Conservation (phyloP, 2,113 vertebrate species). For the Heteronetta atricapilla region DNA sequence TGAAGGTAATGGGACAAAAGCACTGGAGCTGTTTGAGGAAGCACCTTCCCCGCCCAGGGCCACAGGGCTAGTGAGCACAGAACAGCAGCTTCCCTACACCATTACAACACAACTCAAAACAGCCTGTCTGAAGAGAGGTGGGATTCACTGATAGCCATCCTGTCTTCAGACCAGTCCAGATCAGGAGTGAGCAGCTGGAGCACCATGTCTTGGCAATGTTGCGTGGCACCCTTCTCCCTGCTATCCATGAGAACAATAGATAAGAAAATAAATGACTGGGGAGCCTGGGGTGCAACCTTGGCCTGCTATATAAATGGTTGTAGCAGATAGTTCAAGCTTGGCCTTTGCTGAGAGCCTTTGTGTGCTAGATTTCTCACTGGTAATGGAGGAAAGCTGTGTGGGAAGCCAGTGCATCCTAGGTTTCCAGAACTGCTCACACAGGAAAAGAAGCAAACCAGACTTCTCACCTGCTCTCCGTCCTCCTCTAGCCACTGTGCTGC, state of each 20-base stretch:
- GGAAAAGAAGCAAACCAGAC: neutral
- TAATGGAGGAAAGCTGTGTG: neutral
- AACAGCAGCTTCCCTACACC: neutral
- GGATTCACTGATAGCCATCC: neutral
- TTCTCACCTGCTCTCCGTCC: neutral
- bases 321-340: neutral
- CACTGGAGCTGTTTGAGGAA: neutral
- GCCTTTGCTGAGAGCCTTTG: neutral
- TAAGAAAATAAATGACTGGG: neutral
- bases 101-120: neutral
- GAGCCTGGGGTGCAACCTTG: neutral
- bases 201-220: neutral
- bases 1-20: neutral
- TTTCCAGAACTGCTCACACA: neutral
- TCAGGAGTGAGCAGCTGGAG: neutral
- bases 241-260: neutral
- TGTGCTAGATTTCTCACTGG: neutral
- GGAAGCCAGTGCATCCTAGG: neutral
- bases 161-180: neutral
- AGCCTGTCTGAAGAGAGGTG: neutral
- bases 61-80: neutral
- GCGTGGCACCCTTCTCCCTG: neutral
- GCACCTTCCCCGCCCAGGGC: neutral
- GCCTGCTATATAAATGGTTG: neutral
- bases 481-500: neutral